Evolutionary conservation across 2,113 vertebrate species (phyloP), one percentile per base, ranked within the genome.

Genomic region (Himantopus leucocephalus): DNA sequence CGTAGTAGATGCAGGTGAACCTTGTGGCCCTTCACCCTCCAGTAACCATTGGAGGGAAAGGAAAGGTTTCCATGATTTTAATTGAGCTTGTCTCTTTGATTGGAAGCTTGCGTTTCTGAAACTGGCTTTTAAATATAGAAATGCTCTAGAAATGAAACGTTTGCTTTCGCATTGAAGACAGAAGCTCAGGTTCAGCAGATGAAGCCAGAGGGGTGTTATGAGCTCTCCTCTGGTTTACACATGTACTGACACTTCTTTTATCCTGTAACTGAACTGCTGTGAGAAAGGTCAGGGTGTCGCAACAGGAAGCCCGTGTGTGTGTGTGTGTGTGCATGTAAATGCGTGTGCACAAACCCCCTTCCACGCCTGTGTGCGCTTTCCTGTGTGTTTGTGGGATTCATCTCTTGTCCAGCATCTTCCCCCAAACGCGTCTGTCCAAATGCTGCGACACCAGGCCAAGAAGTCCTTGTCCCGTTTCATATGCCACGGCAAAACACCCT

Each of bases 271-370:
- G 56, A 92, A 76, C 50, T 56, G 59, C 73, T 60, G 74, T 89
- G 92, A 91, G 80, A 92, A 52, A 79, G n/a, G 60, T 75, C 91
- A 74, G 63, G 72, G 47, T 86, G 86, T 91, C 0, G 30, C 76
- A 85, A 91, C 97, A 96, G 91, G 95, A 95, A 96, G 39, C 59
- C 62, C 53, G 1, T 74, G 6, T 67, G n/a, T n/a, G 70, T 55
- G 48, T 67, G 74, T 55, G 48, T 41, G 50, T 10, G 47, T 16
- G 45, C 37, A 45, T 53, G 73, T 80, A 45, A 71, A 76, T 90
- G 66, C 43, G 74, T 30, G 80, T 53, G 62, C 75, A 62, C 72
- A 64, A 34, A 2, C 70, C 43, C 41, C 91, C 43, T 37, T 62
- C 60, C 73, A 63, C 20, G 15, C 74, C 75, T 59, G 68, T 10